Base-by-base conservation (phyloP, 2,797 vertebrate species). In the Scolopax rusticola region DNA sequence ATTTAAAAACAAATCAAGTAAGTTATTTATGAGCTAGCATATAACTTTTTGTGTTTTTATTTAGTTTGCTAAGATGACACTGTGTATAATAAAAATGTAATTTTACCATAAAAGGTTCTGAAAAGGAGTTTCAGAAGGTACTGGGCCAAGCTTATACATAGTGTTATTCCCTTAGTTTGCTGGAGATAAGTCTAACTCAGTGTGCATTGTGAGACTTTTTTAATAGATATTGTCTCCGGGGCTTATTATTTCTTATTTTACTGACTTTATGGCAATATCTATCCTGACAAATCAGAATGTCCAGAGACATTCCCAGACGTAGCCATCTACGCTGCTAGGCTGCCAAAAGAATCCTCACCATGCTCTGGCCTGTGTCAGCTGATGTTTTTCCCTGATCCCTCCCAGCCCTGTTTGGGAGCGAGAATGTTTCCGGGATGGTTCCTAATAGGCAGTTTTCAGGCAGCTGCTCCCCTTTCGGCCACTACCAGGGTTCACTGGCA, bases 1-100 rank as follows among this genome's bases (percentile, higher is more conserved):
- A 89, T 97, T 60, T 68, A 84, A 91, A 95, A 95, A 48, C 93
- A 98, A 65, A 95, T 93, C 89, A 95, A 96, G 97, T 98, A 90
- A 97, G 91, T 93, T 91, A 76, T 84, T 92, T 79, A 70, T 70
- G 59, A 93, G 65, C 40, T 61, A 85, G 45, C 30, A 76, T 74
- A 82, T 79, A 74, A 47, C 48, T 92, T 82, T 8, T 51, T 79
- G 2, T 60, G 40, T 53, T 70, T 91, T 38, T 28, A 9, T 51
- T 92, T 76, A 20, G 63, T 85, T 93, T 85, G 83, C 50, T 56
- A 79, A 84, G 47, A 48, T 11, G 45, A 56, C 36, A 53, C 10
- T 20, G 17, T 1, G 5, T 79, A 33, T 12, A 50, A 71, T 51
- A 43, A 12, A 74, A 88, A 48, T 59, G 38, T 40, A 64, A 67